These are phyloP conservation scores for Melanerpes formicivorus DNA, from an alignment of 2,113 vertebrate genomes.

Conservation along the genomic window DNA sequence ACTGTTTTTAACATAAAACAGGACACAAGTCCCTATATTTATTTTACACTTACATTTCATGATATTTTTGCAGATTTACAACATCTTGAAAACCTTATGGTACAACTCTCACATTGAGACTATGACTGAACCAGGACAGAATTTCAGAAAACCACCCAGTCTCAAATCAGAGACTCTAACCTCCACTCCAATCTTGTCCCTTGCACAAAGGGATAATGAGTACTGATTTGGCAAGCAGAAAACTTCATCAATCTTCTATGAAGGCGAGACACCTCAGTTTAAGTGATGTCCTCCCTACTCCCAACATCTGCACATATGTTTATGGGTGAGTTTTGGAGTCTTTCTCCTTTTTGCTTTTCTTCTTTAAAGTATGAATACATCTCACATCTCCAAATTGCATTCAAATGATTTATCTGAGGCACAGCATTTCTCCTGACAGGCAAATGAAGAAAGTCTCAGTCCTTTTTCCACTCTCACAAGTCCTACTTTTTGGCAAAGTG, in stretches of 20 bases:
- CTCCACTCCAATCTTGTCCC: too few relatives aligned
- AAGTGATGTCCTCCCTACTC: background rate
- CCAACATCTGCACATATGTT: background rate
- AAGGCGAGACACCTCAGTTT: background rate
- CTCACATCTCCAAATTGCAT: background rate
- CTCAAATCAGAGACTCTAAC: background rate
- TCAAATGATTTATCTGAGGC: background rate
- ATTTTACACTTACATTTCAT: background rate
- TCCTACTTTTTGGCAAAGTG: background rate
- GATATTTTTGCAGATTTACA: background rate
- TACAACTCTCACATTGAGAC: background rate
- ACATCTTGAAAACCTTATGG: background rate
- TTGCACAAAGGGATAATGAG: too few relatives aligned
- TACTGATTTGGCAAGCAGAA: too few relatives aligned
- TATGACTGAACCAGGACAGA: background rate
- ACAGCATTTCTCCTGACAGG: background rate
- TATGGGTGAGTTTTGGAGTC: fast-evolving
- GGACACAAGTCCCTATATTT: background rate
- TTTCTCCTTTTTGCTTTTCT: background rate
- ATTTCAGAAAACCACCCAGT: background rate
- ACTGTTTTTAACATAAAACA: background rate
- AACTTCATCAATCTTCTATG: too few relatives aligned
- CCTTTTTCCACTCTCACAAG: background rate
- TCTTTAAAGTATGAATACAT: background rate
- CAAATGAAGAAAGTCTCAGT: background rate